phyloP scores from a whole-genome alignment of 2,797 vertebrate species.

The Saguinus oedipus region DNA sequence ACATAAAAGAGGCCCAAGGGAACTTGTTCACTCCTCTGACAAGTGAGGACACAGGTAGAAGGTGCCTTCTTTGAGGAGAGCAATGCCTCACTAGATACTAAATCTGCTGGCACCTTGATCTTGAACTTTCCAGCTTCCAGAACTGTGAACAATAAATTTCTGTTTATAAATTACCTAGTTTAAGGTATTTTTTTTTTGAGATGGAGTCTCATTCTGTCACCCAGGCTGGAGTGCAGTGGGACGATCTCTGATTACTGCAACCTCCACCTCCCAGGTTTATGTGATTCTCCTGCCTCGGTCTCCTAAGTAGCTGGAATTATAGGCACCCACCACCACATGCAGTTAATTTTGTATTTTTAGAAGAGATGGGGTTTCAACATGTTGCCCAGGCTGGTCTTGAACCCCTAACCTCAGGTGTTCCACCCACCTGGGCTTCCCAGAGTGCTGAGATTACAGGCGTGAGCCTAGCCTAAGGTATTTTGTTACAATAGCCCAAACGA shows the following conservation, averaged over 20 bases:
- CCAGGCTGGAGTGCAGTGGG: not conserved
- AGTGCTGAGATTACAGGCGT: not conserved
- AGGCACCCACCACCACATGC: rapidly evolving
- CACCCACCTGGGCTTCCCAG: not conserved
- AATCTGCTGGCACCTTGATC: not conserved
- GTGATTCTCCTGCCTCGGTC: not conserved
- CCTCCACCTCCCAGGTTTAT: not conserved
- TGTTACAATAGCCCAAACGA: not conserved
- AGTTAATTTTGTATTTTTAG: not conserved
- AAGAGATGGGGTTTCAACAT: not conserved
- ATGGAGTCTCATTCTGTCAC: not conserved
- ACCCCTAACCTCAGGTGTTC: not conserved
- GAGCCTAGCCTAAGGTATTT: not conserved
- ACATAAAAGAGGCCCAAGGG: not conserved
- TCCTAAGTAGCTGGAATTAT: not conserved
- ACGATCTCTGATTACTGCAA: rapidly evolving
- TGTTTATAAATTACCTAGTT: not conserved
- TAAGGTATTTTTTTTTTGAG: not conserved
- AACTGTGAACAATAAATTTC: not conserved
- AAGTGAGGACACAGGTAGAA: not conserved
- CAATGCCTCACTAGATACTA: not conserved
- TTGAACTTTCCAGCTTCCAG: not conserved
- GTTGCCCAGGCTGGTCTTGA: not conserved
- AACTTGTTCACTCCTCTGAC: not conserved
- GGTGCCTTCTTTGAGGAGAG: not conserved